Percentiles rank a stretch among this genome's conserved stretches.
These are phyloP conservation scores for Hippoglossus stenolepis DNA, from an alignment of 2,113 vertebrate species.

Conservation along the genomic window DNA sequence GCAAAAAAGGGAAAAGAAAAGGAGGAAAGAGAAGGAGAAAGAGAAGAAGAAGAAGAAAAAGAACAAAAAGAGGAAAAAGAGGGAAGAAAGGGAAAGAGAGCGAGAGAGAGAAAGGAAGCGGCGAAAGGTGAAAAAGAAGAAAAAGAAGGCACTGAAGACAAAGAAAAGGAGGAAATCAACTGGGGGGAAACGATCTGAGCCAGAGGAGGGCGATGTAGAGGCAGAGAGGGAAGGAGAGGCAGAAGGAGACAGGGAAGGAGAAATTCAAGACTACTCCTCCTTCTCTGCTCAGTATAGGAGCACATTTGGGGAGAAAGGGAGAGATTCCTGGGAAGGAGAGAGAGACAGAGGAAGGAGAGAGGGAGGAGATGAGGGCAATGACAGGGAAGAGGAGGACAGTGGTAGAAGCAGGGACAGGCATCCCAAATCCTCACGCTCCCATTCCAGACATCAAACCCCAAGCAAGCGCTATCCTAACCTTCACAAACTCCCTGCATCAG, in stretches of 20 bases:
- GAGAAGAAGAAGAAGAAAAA: constrained; percentile 85
- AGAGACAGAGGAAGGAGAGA: constrained; percentile 78
- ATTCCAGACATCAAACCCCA: constrained; percentile 70
- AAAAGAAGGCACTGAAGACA: constrained; percentile 83
- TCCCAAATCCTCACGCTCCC: constrained; percentile 74
- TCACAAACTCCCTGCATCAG: constrained; percentile 84
- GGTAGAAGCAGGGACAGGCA: constrained; percentile 75
- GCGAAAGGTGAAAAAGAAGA: constrained; percentile 84
- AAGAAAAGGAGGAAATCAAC: constrained; percentile 82
- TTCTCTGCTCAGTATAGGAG: constrained; percentile 81
- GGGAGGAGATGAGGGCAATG: constrained; percentile 77
- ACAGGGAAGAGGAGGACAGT: constrained; percentile 79
- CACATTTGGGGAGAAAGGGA: constrained; percentile 79
- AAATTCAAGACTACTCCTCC: constrained; percentile 81
- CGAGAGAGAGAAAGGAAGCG: constrained; percentile 82
- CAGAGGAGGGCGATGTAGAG: constrained; percentile 83
- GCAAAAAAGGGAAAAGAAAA: constrained; percentile 81
- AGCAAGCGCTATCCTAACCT: constrained; percentile 83
- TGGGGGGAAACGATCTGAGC: constrained; percentile 78
- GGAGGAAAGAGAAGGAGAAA: constrained; percentile 83
- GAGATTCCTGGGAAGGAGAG: constrained; percentile 82
- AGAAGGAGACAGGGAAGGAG: constrained; percentile 79
- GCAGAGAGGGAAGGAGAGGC: constrained; percentile 80
- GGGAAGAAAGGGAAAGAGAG: constrained; percentile 82
- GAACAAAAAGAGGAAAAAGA: constrained; percentile 84